Base-by-base conservation (phyloP, 1,140 invertebrate species). In the Uloborus diversus region DNA sequence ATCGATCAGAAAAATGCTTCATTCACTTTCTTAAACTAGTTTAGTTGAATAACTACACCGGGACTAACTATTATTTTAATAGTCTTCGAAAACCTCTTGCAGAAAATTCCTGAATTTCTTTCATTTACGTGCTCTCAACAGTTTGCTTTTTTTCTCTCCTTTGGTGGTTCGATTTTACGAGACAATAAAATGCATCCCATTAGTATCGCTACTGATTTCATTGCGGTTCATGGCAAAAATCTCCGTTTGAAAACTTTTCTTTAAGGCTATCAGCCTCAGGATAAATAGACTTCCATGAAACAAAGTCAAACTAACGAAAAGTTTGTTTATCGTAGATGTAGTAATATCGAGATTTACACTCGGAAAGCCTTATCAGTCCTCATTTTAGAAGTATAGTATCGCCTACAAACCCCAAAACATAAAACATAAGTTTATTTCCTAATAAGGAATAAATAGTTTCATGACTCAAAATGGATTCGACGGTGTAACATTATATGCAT, bases 121-220 rank as follows among this genome's bases (percentile, higher is more conserved):
- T 20, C 4, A 51, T 65, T 13, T 11, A 13, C 23, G 33, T n/a
- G 27, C 23, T 14, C 9, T 42, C 17, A 20, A 47, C 13, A 66
- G 17, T 49, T 30, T 23, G 20, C 56, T 69, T 56, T 30, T 56
- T 13, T 23, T 20, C 28, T 56, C 37, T n/a, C n/a, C 64, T 66
- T 68, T 56, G 7, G 69, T 61, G 51, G 53, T 37, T 73, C 51
- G 56, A 9, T 73, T 73, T 73, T 73, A 73, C 61, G 56, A 59
- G 33, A 56, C 33, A 73, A 73, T 73, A 73, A 73, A 73, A 73
- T 59, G 69, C 32, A 59, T 73, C 56, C 69, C 37, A 73, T 73
- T 73, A 73, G 69, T 73, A 49, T 33, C 69, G 69, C 69, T 73
- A 59, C 69, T 61, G 69, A 61, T 73, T 73, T 73, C 56, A 73